These are phyloP conservation scores for Geophilus truncorum DNA, from an alignment of 2,888 invertebrate genomes.

Conservation along the genomic window DNA sequence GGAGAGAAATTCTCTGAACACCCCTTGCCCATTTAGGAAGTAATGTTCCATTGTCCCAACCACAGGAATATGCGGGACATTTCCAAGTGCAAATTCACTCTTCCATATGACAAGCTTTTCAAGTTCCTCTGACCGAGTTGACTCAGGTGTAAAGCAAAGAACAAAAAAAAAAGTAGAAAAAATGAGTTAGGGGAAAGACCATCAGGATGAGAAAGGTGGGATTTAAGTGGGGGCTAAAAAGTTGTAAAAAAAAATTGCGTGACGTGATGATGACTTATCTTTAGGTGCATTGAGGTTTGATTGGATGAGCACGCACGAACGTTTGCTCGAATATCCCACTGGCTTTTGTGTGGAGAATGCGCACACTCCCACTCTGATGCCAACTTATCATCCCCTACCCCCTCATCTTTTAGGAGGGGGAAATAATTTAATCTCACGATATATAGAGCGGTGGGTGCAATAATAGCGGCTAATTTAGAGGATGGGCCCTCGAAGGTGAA, in stretches of 20 bases:
- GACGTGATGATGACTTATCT: slow-evolving; percentile 21
- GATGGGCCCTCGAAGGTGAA: not conserved
- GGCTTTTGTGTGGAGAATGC: not conserved
- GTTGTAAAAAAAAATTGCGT: not conserved
- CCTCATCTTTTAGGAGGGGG: not conserved
- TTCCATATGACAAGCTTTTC: slow-evolving; percentile 15
- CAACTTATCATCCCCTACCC: not conserved
- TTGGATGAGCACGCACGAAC: slow-evolving; percentile 14
- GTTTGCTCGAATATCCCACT: not conserved
- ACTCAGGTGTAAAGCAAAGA: slow-evolving; percentile 16
- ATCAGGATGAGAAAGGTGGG: slow-evolving; percentile 2
- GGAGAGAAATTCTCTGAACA: not conserved
- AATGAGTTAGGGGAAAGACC: not conserved
- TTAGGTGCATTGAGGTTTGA: not conserved
- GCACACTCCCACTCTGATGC: slow-evolving; percentile 4
- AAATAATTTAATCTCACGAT: slow-evolving; percentile 20
- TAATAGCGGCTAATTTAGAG: slow-evolving; percentile 6
- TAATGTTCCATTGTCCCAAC: not conserved
- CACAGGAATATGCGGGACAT: not conserved
- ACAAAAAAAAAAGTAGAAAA: not conserved
- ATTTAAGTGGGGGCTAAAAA: slow-evolving; percentile 10
- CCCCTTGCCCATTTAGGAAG: not conserved
- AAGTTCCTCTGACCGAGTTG: not conserved
- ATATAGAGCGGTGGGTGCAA: not conserved
- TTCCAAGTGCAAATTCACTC: not conserved